Evolutionary conservation across 2,888 invertebrate genomes (phyloP).

Genomic region (Elegia similella): DNA sequence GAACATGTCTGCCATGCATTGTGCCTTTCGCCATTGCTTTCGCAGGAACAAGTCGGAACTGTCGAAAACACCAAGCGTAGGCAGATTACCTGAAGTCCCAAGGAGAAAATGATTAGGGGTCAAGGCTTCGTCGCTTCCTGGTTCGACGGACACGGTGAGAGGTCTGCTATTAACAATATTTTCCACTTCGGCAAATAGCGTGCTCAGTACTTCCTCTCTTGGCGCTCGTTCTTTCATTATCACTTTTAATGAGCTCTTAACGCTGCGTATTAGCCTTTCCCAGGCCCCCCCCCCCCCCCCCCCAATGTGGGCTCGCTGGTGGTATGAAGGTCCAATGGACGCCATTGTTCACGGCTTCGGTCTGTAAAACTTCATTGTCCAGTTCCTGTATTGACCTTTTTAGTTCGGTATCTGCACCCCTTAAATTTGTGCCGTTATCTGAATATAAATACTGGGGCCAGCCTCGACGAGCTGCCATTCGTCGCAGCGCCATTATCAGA

Average conservation of each 20-base stretch:
- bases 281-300: no score
- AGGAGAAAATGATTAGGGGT: conserved; percentile 21
- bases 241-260: background rate
- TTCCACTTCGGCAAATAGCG: no score
- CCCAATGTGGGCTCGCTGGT: no score
- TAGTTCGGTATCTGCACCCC: conserved; percentile 27
- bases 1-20: conserved; percentile 18
- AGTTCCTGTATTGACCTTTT: conserved; percentile 19
- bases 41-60: conserved; percentile 15
- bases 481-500: conserved; percentile 26
- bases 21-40: conserved; percentile 17
- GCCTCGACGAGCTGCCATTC: conserved; percentile 27
- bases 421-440: no score
- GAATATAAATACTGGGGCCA: conserved; percentile 19
- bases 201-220: background rate
- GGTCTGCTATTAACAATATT: conserved; percentile 19
- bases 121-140: conserved; percentile 4
- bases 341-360: conserved; percentile 4
- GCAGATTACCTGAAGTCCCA: conserved; percentile 16
- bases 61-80: conserved; percentile 6
- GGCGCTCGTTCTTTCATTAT: conserved; percentile 18
- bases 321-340: no score
- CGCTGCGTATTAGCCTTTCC: no score
- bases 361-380: conserved; percentile 6
- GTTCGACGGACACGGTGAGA: conserved; percentile 17